Conservation (phyloP, 2,888 invertebrate species). For the Chrysina gloriosa region DNA sequence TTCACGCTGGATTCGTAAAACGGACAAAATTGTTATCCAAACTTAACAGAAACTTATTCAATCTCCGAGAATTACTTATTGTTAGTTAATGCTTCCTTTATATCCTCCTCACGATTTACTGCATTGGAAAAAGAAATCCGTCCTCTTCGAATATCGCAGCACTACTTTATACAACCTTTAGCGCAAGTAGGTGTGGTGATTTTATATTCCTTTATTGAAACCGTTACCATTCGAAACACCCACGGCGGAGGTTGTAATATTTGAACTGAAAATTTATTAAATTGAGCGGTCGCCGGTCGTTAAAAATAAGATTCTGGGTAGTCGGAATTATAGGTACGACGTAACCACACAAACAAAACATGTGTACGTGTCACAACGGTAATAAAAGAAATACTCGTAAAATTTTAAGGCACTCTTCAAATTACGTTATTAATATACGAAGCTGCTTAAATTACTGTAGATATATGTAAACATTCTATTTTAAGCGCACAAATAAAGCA, state of each 20-base stretch:
- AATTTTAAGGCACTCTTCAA: too few relatives aligned
- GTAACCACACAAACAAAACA: background rate
- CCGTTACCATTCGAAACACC: conserved; percentile 13
- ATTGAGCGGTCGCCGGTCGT: background rate
- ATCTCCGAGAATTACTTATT: background rate
- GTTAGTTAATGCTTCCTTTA: background rate
- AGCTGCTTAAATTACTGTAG: too few relatives aligned
- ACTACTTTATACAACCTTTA: conserved; percentile 22
- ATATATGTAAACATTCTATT: too few relatives aligned
- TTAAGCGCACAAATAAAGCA: too few relatives aligned
- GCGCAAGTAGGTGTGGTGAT: conserved; percentile 22
- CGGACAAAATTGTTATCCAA: background rate
- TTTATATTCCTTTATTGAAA: conserved; percentile 31
- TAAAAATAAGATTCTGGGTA: conserved; percentile 8
- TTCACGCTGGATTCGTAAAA: too few relatives aligned
- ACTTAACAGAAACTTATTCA: background rate
- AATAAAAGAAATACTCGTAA: too few relatives aligned
- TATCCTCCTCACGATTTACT: conserved; percentile 5
- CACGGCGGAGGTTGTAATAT: background rate
- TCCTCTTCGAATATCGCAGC: conserved; percentile 9
- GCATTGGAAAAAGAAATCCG: background rate
- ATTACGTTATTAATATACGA: too few relatives aligned
- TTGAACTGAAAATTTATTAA: conserved; percentile 14
- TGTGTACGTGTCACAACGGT: too few relatives aligned
- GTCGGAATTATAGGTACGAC: background rate